Evolutionary conservation across 2,888 invertebrate species (phyloP).

Genomic region (Allygus modestus): DNA sequence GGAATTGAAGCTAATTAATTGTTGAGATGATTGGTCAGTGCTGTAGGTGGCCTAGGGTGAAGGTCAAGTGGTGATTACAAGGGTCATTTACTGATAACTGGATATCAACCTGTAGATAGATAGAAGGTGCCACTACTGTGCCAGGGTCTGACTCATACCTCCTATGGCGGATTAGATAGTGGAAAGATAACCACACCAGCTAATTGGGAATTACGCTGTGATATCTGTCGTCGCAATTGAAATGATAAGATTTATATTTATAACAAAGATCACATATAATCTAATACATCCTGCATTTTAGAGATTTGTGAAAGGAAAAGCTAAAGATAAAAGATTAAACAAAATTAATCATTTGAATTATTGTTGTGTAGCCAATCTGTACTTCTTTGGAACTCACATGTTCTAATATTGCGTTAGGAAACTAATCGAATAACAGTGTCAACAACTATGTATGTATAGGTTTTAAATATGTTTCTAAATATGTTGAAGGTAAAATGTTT

Average conservation of each 20-base stretch:
- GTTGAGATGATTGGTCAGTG: slow-evolving; percentile 40
- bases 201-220: neutral
- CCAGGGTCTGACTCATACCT: neutral
- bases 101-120: neutral
- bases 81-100: slow-evolving; percentile 13
- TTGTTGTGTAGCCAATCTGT: no score
- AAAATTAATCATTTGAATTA: no score
- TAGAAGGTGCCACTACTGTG: neutral
- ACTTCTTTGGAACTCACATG: no score
- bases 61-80: slow-evolving; percentile 30
- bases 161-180: neutral
- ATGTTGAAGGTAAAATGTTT: no score
- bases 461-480: no score
- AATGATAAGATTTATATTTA: neutral
- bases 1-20: slow-evolving; percentile 41
- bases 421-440: no score
- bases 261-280: neutral
- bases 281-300: neutral
- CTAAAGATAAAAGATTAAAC: neutral
- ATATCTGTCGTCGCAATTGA: neutral
- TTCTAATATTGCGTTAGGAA: no score
- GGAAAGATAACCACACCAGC: neutral
- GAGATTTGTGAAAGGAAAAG: neutral
- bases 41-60: slow-evolving; percentile 18
- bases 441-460: no score